Percentiles rank a stretch among this genome's conserved stretches.
These are phyloP conservation scores for Tragelaphus strepsiceros DNA, from an alignment of 2,113 vertebrate species.

Conservation along the genomic window DNA sequence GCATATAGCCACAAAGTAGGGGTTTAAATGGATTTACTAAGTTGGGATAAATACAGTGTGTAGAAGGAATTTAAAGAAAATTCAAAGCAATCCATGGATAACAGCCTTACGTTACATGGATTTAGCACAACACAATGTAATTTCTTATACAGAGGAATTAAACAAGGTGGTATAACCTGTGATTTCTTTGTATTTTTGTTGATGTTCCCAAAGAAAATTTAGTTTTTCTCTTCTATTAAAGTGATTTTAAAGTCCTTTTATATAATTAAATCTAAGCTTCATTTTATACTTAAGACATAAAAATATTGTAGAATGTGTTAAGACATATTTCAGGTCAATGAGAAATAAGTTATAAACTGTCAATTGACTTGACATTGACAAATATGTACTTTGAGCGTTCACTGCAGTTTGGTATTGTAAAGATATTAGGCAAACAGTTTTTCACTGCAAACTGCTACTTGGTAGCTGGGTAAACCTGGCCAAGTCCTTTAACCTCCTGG, in stretches of 20 bases:
- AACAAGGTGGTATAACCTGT: background rate
- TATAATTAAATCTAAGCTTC: conserved; percentile 27
- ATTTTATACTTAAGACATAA: background rate
- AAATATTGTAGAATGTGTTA: background rate
- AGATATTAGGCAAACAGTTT: background rate
- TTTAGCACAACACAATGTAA: conserved; percentile 31
- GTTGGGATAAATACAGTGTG: conserved; percentile 30
- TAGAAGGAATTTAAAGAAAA: conserved; percentile 44
- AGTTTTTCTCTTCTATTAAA: background rate
- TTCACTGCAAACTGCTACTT: background rate
- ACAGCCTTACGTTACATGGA: conserved; percentile 15
- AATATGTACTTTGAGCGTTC: background rate
- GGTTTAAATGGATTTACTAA: conserved; percentile 43
- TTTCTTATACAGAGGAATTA: conserved; percentile 35
- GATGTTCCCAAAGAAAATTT: conserved; percentile 8
- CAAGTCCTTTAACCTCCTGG: background rate
- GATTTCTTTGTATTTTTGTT: conserved; percentile 17
- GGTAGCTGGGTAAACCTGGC: fast-evolving
- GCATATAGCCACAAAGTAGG: conserved; percentile 35
- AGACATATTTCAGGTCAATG: background rate
- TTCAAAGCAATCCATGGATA: conserved; percentile 23
- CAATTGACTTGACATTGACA: background rate
- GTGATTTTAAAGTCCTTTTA: background rate
- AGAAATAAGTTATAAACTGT: background rate
- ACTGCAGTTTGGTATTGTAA: background rate